Evolutionary conservation across 30 jellyfish, hydroid and myxozoan genomes (phyloP).

Genomic region (Aurelia aurita): DNA sequence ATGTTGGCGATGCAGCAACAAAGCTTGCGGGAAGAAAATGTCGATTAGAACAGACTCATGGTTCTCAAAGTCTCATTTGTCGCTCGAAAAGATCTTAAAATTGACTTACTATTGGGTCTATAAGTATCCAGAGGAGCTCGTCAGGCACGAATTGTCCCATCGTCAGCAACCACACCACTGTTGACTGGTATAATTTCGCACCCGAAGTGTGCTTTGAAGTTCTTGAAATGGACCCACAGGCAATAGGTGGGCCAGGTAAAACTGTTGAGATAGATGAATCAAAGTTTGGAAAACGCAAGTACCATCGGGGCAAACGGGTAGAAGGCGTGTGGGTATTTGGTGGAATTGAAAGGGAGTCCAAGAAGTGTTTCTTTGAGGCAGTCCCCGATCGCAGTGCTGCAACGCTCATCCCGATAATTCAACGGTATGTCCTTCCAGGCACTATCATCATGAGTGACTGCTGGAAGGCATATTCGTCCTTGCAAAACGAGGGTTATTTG

Average conservation of each 20-base stretch:
- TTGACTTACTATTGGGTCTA: conserved; percentile 1
- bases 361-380: too few species aligned
- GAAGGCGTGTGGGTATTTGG: too few species aligned
- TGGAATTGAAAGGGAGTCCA: too few species aligned
- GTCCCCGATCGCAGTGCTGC: not conserved
- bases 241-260: too few species aligned
- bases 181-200: conserved; percentile 2
- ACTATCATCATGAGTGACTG: conserved; percentile 1
- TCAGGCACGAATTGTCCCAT: not conserved
- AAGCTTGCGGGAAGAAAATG: conserved; percentile 14
- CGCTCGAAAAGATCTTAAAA: not conserved
- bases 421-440: not conserved
- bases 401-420: not conserved
- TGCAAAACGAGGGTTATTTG: conserved; percentile 4
- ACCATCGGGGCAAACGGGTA: too few species aligned
- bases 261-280: too few species aligned
- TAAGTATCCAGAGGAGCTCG: conserved; percentile 7
- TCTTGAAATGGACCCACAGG: not conserved
- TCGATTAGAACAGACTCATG: not conserved
- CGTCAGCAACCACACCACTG: too few species aligned
- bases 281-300: too few species aligned
- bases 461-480: not conserved
- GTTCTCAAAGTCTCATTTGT: not conserved
- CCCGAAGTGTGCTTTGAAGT: not conserved
- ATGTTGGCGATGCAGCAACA: conserved; percentile 6